Percentiles rank a stretch among this genome's conserved stretches.
Evolutionary conservation across 2,113 vertebrate genomes (phyloP).

Genomic region (Crotophaga sulcirostris): DNA sequence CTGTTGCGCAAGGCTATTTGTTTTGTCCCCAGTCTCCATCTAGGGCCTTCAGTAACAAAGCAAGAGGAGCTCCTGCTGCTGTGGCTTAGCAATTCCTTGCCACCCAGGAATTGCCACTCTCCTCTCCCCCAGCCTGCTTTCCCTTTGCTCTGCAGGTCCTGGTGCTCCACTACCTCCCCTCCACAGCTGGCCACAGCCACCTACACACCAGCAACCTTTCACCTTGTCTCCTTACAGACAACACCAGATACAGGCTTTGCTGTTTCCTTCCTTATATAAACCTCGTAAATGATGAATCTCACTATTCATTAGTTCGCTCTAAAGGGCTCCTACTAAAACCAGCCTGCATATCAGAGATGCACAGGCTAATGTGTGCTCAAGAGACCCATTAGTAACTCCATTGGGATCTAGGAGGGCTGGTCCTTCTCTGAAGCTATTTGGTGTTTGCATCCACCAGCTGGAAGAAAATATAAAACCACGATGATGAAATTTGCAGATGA

Average conservation of each 20-base stretch:
- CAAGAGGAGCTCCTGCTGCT: not conserved
- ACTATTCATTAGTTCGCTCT: not conserved
- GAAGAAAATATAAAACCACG: not conserved
- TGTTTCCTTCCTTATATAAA: not conserved
- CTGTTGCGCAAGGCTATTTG: not conserved
- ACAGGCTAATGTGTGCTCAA: not conserved
- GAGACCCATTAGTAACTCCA: not conserved
- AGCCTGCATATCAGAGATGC: not conserved
- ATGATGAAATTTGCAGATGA: not conserved
- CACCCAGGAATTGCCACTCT: not conserved
- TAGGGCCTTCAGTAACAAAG: not conserved
- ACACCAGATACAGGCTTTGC: not conserved
- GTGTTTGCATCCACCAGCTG: not conserved
- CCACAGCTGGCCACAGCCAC: not conserved
- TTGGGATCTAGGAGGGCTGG: not conserved
- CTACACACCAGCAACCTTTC: not conserved
- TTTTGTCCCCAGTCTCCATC: not conserved
- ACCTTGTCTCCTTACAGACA: not conserved
- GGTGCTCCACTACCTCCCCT: not conserved
- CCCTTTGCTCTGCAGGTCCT: not conserved
- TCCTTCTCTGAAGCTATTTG: not conserved
- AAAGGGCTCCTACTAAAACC: not conserved
- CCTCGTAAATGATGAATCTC: not conserved
- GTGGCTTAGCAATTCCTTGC: not conserved
- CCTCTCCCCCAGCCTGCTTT: not conserved